These are phyloP conservation scores for Pocota personata DNA, from an alignment of 2,888 invertebrate species.

Conservation along the genomic window DNA sequence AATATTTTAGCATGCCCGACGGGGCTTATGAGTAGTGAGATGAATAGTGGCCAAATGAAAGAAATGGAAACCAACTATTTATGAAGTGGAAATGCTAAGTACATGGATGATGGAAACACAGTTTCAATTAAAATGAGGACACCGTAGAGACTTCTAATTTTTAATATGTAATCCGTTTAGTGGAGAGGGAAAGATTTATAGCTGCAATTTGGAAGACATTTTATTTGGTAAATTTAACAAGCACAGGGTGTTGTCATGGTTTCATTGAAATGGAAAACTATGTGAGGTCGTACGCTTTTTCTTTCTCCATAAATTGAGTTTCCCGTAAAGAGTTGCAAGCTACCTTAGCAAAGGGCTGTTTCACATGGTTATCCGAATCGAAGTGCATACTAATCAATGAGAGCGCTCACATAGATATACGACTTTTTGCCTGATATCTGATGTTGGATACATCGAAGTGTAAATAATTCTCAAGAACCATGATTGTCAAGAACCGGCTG, in stretches of 20 bases:
- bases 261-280: too few species aligned
- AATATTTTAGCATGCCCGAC: slow-evolving; percentile 26
- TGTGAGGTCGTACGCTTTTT: too few species aligned
- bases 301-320: too few species aligned
- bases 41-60: slow-evolving; percentile 1
- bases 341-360: too few species aligned
- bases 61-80: slow-evolving; percentile 1
- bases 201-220: not conserved
- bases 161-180: slow-evolving; percentile 18
- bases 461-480: too few species aligned
- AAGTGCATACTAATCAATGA: too few species aligned
- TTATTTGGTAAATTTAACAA: not conserved
- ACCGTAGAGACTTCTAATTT: not conserved
- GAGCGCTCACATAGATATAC: too few species aligned
- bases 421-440: too few species aligned
- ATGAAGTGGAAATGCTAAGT: not conserved
- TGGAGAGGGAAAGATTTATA: not conserved
- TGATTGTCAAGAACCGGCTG: too few species aligned
- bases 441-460: too few species aligned
- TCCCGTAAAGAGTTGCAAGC: too few species aligned
- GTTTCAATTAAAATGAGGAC: not conserved
- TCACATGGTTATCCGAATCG: too few species aligned
- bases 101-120: not conserved
- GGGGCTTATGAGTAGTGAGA: not conserved
- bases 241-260: not conserved